Evolutionary conservation across 2,113 vertebrate genomes (phyloP).

Genomic region (Lampris incognitus): DNA sequence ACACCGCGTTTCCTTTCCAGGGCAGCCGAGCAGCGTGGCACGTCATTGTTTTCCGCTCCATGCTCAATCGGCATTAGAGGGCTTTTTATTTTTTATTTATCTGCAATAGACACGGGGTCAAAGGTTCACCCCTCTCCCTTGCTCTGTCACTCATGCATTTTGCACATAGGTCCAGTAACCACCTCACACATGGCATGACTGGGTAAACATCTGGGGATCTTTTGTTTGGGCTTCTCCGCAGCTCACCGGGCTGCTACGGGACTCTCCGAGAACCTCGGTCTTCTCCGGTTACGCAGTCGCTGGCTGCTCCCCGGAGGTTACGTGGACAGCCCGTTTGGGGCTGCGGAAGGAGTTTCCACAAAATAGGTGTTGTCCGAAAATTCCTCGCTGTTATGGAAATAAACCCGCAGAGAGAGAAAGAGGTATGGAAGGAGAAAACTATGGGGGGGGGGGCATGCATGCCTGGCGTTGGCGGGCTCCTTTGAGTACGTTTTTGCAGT

Average conservation of each 20-base stretch:
- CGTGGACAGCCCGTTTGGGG: slow-evolving; percentile 75
- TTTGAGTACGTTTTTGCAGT: slow-evolving; percentile 26
- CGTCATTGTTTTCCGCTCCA: slow-evolving; percentile 78
- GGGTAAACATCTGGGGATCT: slow-evolving; percentile 81
- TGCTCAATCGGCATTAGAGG: slow-evolving; percentile 44
- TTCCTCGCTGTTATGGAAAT: slow-evolving; percentile 80
- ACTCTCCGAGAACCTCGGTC: slow-evolving; percentile 71
- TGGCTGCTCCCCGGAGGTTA: slow-evolving; percentile 73
- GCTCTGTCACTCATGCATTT: slow-evolving; percentile 60
- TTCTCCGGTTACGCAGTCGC: slow-evolving; percentile 78
- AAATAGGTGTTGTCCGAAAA: slow-evolving; percentile 84
- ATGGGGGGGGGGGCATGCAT: slow-evolving; percentile 24
- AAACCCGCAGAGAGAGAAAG: slow-evolving; percentile 68
- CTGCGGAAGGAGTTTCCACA: slow-evolving; percentile 77
- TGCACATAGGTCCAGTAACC: slow-evolving; percentile 55
- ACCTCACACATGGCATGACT: slow-evolving; percentile 68
- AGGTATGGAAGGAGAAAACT: slow-evolving; percentile 28
- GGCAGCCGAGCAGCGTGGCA: slow-evolving; percentile 68
- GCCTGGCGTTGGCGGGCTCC: slow-evolving; percentile 7
- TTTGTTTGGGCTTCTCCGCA: slow-evolving; percentile 74
- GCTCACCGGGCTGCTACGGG: slow-evolving; percentile 71
- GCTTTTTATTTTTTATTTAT: slow-evolving; percentile 37
- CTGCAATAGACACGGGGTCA: slow-evolving; percentile 71
- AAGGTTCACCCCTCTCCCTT: slow-evolving; percentile 65
- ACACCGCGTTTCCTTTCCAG: slow-evolving; percentile 72